Evolutionary conservation across 1,140 invertebrate species (phyloP).

Genomic region (Neotoxoptera formosana): DNA sequence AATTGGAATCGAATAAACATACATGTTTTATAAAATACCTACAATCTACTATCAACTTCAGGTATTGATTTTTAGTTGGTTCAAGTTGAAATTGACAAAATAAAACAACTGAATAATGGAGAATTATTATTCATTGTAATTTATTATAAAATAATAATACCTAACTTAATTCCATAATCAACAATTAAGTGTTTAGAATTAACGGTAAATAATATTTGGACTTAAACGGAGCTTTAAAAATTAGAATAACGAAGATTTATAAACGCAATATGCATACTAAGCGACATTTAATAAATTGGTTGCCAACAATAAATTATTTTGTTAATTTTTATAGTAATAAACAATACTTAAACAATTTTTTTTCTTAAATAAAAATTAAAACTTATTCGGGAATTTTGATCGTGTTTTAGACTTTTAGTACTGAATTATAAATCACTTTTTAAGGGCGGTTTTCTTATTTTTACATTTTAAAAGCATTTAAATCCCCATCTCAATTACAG

Average conservation of each 20-base stretch:
- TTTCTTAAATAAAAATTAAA: neutral
- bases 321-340: neutral
- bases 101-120: neutral
- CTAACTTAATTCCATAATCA: neutral
- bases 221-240: neutral
- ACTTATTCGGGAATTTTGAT: neutral
- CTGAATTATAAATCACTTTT: neutral
- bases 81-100: neutral
- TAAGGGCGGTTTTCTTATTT: neutral
- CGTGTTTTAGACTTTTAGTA: neutral
- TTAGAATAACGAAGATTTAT: neutral
- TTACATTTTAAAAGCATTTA: neutral
- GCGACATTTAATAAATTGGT: neutral
- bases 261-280: neutral
- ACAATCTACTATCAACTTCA: too few species aligned
- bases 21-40: neutral
- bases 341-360: neutral
- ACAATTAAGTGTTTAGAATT: neutral
- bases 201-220: neutral
- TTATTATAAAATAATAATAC: conserved; percentile 6
- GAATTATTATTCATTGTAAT: neutral
- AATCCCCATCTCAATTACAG: neutral
- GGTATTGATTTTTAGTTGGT: neutral
- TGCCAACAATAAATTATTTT: neutral
- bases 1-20: neutral